Percentiles rank a stretch among this genome's conserved stretches.
Evolutionary conservation across 2,113 vertebrate genomes (phyloP).

Genomic region (Lagopus leucura): DNA sequence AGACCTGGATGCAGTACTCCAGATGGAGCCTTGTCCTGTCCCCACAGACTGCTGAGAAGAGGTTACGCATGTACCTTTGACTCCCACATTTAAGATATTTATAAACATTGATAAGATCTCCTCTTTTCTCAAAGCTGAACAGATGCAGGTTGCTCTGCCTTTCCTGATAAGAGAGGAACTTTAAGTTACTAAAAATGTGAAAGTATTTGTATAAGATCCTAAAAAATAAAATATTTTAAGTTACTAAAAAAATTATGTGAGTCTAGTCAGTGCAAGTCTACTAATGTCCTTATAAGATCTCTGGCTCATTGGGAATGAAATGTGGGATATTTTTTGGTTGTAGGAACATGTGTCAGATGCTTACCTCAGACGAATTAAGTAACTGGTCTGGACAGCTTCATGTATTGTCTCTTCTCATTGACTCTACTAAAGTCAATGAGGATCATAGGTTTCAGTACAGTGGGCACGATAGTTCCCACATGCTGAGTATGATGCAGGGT

Average conservation of each 20-base stretch:
- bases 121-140: too few relatives aligned
- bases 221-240: not conserved
- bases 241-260: not conserved
- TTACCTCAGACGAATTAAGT: not conserved
- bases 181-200: too few relatives aligned
- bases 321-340: not conserved
- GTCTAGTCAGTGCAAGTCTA: not conserved
- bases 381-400: not conserved
- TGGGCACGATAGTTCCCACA: not conserved
- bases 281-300: not conserved
- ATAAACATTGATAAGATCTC: too few relatives aligned
- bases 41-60: too few relatives aligned
- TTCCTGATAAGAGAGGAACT: too few relatives aligned
- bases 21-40: too few relatives aligned
- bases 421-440: not conserved
- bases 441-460: not conserved
- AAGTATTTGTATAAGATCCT: too few relatives aligned
- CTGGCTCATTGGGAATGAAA: not conserved
- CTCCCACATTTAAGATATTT: too few relatives aligned
- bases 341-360: not conserved
- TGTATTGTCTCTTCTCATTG: not conserved
- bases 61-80: too few relatives aligned
- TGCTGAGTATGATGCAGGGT: not conserved
- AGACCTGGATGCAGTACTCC: too few relatives aligned
- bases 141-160: too few relatives aligned